Percentiles rank a stretch among this genome's conserved stretches.
These are phyloP conservation scores for Phyllostomus hastatus DNA, from an alignment of 2,113 vertebrate species.

Conservation along the genomic window DNA sequence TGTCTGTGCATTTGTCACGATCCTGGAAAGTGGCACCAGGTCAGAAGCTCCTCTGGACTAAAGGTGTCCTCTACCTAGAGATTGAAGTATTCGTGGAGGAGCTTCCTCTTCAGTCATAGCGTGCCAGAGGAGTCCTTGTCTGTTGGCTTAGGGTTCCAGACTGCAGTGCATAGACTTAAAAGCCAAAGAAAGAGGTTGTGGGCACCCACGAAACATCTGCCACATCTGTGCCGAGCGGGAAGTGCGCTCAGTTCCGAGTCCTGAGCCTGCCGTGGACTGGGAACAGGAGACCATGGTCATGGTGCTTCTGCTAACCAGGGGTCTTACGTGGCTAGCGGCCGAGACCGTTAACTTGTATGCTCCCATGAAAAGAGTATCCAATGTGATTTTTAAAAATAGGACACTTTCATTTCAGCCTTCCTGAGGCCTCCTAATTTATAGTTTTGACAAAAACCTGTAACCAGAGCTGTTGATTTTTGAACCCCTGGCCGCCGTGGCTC, in stretches of 20 bases:
- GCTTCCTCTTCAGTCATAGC: background rate
- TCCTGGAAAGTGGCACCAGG: background rate
- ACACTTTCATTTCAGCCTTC: background rate
- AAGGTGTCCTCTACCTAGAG: background rate
- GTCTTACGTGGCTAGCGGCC: background rate
- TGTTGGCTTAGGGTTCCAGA: background rate
- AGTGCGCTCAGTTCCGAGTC: background rate
- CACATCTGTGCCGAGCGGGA: background rate
- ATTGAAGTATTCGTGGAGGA: background rate
- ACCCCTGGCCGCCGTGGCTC: too few relatives aligned
- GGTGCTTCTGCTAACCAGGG: background rate
- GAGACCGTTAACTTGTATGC: background rate
- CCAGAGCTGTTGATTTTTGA: background rate
- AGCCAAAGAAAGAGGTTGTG: background rate
- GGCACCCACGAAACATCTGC: background rate
- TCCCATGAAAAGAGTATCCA: background rate
- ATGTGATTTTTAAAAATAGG: background rate
- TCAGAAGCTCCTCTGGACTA: background rate
- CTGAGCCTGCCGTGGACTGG: background rate
- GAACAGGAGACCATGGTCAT: background rate
- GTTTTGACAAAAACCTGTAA: background rate
- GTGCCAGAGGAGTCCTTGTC: background rate
- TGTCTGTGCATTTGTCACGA: background rate
- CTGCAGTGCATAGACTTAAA: background rate
- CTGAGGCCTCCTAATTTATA: background rate